Evolutionary conservation across 2,888 invertebrate genomes (phyloP).

Genomic region (Tiphia femorata): DNA sequence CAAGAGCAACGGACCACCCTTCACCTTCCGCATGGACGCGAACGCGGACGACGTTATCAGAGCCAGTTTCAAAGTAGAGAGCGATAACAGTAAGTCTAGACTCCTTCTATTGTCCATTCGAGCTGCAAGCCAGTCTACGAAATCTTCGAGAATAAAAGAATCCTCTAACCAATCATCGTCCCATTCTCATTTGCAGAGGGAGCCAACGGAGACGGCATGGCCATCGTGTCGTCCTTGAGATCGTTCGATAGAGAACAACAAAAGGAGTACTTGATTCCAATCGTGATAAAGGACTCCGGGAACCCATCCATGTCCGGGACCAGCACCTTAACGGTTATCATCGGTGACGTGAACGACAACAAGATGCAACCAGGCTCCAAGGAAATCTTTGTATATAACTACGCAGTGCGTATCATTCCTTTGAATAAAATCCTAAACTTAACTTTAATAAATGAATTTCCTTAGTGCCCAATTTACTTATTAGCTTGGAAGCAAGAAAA

Average conservation of each 20-base stretch:
- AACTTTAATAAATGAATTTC: no score
- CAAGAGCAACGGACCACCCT: conserved; percentile 97
- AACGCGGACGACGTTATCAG: conserved; percentile 94
- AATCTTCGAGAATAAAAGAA: background rate
- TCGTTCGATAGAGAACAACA: conserved; percentile 96
- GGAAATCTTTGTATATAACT: conserved; percentile 97
- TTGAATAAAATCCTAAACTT: no score
- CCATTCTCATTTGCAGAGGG: conserved; percentile 76
- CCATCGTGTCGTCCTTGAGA: conserved; percentile 92
- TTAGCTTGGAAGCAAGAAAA: no score
- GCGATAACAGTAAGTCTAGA: conserved; percentile 86
- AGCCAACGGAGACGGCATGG: conserved; percentile 97
- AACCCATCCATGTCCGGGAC: conserved; percentile 97
- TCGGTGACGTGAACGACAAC: conserved; percentile 98
- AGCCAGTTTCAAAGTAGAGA: conserved; percentile 95
- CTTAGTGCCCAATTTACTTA: no score
- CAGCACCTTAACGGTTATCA: conserved; percentile 94
- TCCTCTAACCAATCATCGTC: background rate
- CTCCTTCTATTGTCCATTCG: background rate
- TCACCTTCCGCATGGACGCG: conserved; percentile 93
- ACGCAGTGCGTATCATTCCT: conserved; percentile 72
- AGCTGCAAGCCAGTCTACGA: background rate
- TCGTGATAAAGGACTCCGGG: conserved; percentile 97
- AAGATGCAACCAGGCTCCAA: conserved; percentile 98
- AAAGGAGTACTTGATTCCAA: conserved; percentile 96